Conservation (phyloP, 2,888 invertebrate genomes). For the Cheilosia urbana region DNA sequence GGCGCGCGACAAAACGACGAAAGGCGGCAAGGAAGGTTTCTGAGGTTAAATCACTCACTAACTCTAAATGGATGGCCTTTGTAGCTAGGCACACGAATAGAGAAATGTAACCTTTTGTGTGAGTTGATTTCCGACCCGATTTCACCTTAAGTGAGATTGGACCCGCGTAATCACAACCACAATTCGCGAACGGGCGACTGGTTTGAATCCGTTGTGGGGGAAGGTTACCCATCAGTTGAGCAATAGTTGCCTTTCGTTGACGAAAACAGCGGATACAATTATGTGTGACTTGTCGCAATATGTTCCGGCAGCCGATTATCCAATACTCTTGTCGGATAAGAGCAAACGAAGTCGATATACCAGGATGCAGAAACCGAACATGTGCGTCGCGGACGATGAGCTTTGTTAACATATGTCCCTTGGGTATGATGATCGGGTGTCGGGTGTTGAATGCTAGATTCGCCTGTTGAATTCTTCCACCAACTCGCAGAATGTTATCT, state of each 20-base stretch:
- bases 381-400: too few species aligned
- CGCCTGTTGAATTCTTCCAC: too few species aligned
- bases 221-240: not conserved
- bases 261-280: slow-evolving; percentile 5
- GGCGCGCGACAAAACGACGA: not conserved
- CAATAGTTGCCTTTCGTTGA: not conserved
- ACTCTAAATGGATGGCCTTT: too few species aligned
- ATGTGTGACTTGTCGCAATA: not conserved
- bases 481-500: too few species aligned
- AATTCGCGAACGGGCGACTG: not conserved
- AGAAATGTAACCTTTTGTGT: slow-evolving; percentile 33
- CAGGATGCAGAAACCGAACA: not conserved
- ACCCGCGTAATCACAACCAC: too few species aligned
- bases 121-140: slow-evolving; percentile 16
- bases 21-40: not conserved
- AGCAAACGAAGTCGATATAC: not conserved
- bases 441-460: too few species aligned
- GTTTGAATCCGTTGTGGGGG: not conserved
- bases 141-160: not conserved
- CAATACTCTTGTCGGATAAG: slow-evolving; percentile 12
- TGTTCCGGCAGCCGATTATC: slow-evolving; percentile 7
- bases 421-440: too few species aligned
- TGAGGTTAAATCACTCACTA: too few species aligned
- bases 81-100: too few species aligned
- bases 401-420: too few species aligned